Percentiles rank a stretch among this genome's conserved stretches.
Evolutionary conservation across 2,797 vertebrate species (phyloP).

Genomic region (Cetoscarus ocellatus): DNA sequence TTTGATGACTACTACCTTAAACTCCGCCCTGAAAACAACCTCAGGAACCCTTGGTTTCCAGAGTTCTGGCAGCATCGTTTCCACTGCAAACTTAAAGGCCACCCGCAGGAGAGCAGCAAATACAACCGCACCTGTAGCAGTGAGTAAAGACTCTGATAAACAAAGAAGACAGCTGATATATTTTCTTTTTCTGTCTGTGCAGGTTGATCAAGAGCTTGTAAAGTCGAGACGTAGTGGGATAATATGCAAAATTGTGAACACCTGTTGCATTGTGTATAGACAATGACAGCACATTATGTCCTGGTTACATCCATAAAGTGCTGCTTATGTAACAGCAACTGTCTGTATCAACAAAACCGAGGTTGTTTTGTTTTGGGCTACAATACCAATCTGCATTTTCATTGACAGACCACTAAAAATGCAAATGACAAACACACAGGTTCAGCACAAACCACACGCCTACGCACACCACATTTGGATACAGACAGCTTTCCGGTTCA

Average conservation of each 20-base stretch:
- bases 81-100: constrained; percentile 94
- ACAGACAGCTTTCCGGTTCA: constrained; percentile 37
- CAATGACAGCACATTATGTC: not conserved
- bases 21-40: constrained; percentile 95
- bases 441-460: constrained; percentile 20
- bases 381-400: constrained; percentile 40
- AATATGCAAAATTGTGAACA: not conserved
- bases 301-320: constrained; percentile 8
- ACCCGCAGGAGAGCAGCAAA: constrained; percentile 91
- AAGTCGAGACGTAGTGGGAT: not conserved
- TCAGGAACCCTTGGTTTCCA: constrained; percentile 96
- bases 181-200: not conserved
- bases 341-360: constrained; percentile 9
- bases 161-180: not conserved
- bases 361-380: constrained; percentile 29
- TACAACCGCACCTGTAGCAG: constrained; percentile 96
- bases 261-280: not conserved
- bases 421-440: constrained; percentile 43
- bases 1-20: constrained; percentile 98
- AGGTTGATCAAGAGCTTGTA: not conserved
- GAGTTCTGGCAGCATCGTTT: constrained; percentile 99
- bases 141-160: constrained; percentile 80
- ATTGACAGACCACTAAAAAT: constrained; percentile 33
- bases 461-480: constrained; percentile 25
- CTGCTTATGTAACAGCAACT: not conserved